Percentiles rank a stretch among this genome's conserved stretches.
Conservation (phyloP, 2,888 invertebrate genomes). For the Artemia sp. region DNA sequence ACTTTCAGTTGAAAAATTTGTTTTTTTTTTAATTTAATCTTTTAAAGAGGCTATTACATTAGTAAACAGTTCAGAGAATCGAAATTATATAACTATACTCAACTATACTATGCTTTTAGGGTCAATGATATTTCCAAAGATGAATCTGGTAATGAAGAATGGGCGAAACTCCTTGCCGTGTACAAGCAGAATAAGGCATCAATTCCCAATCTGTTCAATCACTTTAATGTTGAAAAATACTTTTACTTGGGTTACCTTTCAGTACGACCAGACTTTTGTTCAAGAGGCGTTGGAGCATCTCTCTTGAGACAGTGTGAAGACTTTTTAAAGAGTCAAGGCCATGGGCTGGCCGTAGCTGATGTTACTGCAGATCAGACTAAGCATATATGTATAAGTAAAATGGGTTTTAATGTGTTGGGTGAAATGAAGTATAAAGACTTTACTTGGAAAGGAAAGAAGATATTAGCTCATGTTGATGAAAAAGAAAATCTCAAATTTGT, state of each 20-base stretch:
- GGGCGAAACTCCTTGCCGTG: constrained; percentile 7
- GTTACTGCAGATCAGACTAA: constrained; percentile 5
- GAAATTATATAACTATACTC: too few species aligned
- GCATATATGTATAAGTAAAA: constrained; percentile 5
- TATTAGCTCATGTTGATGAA: background rate
- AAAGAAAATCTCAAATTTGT: background rate
- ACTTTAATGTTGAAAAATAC: background rate
- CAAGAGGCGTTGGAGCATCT: background rate
- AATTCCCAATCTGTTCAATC: background rate
- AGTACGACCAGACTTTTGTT: background rate
- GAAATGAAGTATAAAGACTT: constrained; percentile 11
- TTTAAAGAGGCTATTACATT: too few species aligned
- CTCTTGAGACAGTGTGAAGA: constrained; percentile 3
- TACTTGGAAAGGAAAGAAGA: background rate
- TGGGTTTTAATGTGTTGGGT: constrained; percentile 8
- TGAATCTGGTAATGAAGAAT: background rate
- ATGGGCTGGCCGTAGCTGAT: constrained; percentile 9
- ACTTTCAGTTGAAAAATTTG: too few species aligned
- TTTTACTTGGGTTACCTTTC: constrained; percentile 1
- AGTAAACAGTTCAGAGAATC: too few species aligned
- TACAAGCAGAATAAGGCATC: background rate
- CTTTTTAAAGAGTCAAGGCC: background rate
- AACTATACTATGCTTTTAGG: too few species aligned
- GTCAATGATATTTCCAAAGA: background rate
- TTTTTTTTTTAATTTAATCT: too few species aligned